Conservation (phyloP, 1,140 invertebrate species). For the Euura saliciscinereae region DNA sequence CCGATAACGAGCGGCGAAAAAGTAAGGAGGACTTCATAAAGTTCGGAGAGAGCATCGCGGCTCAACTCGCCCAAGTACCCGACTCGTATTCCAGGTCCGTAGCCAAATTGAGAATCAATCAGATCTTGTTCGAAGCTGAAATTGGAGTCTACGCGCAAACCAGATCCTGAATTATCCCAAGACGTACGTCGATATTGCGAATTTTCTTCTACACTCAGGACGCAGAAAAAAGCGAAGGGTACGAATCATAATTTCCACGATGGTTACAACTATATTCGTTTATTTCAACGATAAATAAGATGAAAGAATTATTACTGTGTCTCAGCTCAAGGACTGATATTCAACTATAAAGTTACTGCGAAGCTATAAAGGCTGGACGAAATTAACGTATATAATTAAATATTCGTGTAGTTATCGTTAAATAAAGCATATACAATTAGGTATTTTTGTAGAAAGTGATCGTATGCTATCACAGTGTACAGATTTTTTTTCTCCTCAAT, state of each 20-base stretch:
- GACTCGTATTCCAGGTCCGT: slow-evolving; percentile 46
- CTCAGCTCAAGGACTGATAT: too few relatives aligned
- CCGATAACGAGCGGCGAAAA: slow-evolving; percentile 21
- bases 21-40: slow-evolving; percentile 39
- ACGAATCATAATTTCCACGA: too few relatives aligned
- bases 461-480: background rate
- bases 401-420: background rate
- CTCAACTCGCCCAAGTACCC: slow-evolving; percentile 40
- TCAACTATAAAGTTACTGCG: too few relatives aligned
- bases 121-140: slow-evolving; percentile 45
- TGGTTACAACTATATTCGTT: too few relatives aligned
- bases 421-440: background rate
- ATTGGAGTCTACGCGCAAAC: slow-evolving; percentile 43
- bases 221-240: too few relatives aligned
- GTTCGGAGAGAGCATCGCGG: slow-evolving; percentile 43
- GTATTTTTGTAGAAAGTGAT: slow-evolving; percentile 1
- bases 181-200: too few relatives aligned
- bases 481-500: background rate
- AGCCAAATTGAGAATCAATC: slow-evolving; percentile 43
- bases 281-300: too few relatives aligned
- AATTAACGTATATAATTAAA: background rate
- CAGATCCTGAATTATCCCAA: background rate
- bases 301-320: too few relatives aligned
- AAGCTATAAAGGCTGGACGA: background rate
- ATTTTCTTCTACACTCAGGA: too few relatives aligned